Percentiles rank a stretch among this genome's conserved stretches.
Conservation (phyloP, 2,113 vertebrate species). For the Myanophis thanlyinensis region DNA sequence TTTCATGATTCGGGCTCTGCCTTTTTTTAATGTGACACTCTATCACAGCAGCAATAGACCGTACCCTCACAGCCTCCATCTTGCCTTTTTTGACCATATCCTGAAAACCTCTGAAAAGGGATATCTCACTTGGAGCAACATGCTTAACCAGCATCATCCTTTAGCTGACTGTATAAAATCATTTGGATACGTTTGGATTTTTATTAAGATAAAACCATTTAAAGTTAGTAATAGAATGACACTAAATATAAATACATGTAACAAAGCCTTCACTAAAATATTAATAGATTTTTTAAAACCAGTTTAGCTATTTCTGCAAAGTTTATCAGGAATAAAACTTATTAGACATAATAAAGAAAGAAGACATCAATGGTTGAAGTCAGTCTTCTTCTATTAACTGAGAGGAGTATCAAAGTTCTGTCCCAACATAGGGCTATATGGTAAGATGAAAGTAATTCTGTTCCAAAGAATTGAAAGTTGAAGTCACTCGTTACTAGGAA, state of each 20-base stretch:
- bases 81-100: background rate
- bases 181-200: background rate
- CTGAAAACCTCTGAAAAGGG: background rate
- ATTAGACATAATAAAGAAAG: background rate
- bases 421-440: background rate
- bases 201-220: background rate
- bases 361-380: background rate
- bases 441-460: background rate
- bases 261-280: background rate
- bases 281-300: background rate
- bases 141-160: background rate
- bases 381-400: background rate
- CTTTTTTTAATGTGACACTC: background rate
- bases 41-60: background rate
- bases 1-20: background rate
- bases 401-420: background rate
- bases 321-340: background rate
- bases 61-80: background rate
- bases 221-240: background rate
- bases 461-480: background rate
- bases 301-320: background rate
- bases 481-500: background rate
- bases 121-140: background rate
- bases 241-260: background rate
- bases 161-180: background rate